Percentiles rank a stretch among this genome's conserved stretches.
phyloP scores from a whole-genome alignment of 2,888 invertebrate species.

The Adelphocoris suturalis region DNA sequence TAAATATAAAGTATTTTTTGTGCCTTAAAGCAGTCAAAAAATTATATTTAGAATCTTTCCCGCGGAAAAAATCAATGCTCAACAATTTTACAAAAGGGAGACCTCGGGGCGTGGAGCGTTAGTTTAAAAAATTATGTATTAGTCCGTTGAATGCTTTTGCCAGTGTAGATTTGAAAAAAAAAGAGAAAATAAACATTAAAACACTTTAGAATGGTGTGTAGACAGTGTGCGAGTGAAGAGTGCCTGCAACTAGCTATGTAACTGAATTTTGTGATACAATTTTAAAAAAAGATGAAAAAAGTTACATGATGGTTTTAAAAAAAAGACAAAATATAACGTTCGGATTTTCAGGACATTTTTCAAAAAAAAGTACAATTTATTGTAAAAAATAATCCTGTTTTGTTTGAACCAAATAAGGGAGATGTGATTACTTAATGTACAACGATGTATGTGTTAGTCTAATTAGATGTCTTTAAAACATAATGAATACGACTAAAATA shows the following conservation, averaged over 20 bases:
- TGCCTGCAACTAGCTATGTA: constrained; percentile 69
- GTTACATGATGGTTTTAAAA: constrained; percentile 48
- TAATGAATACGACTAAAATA: not conserved
- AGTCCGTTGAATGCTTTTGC: constrained; percentile 69
- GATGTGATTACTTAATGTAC: constrained; percentile 70
- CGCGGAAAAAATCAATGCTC: constrained; percentile 64
- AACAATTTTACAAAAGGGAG: constrained; percentile 61
- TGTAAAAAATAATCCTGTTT: constrained; percentile 34
- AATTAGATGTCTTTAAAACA: constrained; percentile 56
- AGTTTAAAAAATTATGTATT: constrained; percentile 61
- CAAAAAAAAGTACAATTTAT: constrained; percentile 55
- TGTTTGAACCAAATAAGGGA: constrained; percentile 62
- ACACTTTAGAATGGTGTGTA: constrained; percentile 57
- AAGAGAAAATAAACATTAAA: constrained; percentile 24
- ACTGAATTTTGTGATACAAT: constrained; percentile 70
- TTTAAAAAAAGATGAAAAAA: constrained; percentile 60
- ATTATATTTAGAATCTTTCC: constrained; percentile 73
- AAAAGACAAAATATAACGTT: constrained; percentile 50
- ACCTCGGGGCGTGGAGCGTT: constrained; percentile 70
- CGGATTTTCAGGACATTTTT: constrained; percentile 22
- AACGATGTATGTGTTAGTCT: constrained; percentile 71
- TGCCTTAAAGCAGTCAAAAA: constrained; percentile 73
- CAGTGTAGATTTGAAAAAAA: constrained; percentile 62
- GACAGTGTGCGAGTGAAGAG: constrained; percentile 67
- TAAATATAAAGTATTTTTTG: constrained; percentile 74